Percentiles rank a stretch among this genome's conserved stretches.
Conservation (phyloP, 1,140 invertebrate genomes). For the Magallana ariakensis region DNA sequence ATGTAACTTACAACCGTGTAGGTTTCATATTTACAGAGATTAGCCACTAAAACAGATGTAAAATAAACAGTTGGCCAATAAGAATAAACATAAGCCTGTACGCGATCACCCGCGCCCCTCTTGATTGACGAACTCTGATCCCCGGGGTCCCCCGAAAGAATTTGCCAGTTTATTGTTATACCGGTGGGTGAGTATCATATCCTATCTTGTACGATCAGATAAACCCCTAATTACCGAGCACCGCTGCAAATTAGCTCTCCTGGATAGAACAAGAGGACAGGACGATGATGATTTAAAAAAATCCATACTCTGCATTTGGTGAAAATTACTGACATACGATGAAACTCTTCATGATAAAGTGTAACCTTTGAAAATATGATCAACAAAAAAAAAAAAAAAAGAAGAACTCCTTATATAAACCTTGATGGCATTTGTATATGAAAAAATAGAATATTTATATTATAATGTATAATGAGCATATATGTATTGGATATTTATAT, state of each 20-base stretch:
- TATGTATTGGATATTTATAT: too few species aligned
- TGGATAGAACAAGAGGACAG: neutral
- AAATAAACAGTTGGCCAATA: conserved; percentile 38
- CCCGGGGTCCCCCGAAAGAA: neutral
- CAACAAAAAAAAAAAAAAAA: too few species aligned
- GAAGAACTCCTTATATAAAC: too few species aligned
- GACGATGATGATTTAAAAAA: too few species aligned
- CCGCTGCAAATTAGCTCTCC: neutral
- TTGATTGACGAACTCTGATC: neutral
- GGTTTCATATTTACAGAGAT: conserved; percentile 25
- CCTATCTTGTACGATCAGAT: conserved; percentile 14
- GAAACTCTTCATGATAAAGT: too few species aligned
- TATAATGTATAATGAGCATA: too few species aligned
- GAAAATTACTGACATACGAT: too few species aligned
- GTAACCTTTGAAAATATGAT: too few species aligned
- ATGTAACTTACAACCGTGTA: conserved; percentile 34
- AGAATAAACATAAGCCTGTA: conserved; percentile 8
- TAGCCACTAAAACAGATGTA: conserved; percentile 31
- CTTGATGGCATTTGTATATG: too few species aligned
- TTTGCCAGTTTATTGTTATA: conserved; percentile 23
- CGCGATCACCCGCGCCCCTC: neutral
- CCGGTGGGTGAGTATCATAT: neutral
- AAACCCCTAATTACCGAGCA: neutral
- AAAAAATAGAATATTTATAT: too few species aligned
- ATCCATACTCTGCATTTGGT: too few species aligned